Percentiles rank a stretch among this genome's conserved stretches.
Conservation (phyloP, 2,888 invertebrate genomes). For the Furcula furcula region DNA sequence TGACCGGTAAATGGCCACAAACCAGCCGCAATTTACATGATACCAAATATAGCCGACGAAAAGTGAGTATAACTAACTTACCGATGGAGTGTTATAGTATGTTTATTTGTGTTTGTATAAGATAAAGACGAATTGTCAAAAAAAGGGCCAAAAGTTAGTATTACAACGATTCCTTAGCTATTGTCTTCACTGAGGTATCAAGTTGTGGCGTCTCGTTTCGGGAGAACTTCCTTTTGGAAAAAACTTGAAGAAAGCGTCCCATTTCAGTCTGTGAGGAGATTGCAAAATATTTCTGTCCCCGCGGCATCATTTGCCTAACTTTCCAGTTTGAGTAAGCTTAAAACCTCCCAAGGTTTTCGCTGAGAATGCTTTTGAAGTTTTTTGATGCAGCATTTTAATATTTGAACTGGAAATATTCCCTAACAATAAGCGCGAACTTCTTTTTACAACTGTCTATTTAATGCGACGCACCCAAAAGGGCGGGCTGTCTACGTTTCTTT, state of each 20-base stretch:
- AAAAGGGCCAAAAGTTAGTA: slow-evolving; percentile 54
- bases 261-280: slow-evolving; percentile 60
- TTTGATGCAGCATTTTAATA: slow-evolving; percentile 51
- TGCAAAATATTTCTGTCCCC: slow-evolving; percentile 70
- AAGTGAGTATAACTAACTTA: too few species aligned
- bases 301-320: slow-evolving; percentile 74
- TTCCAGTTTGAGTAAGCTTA: slow-evolving; percentile 71
- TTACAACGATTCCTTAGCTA: slow-evolving; percentile 54
- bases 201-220: slow-evolving; percentile 40
- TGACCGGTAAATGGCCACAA: too few species aligned
- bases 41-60: too few species aligned
- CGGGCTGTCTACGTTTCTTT: slow-evolving; percentile 21
- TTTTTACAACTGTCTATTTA: slow-evolving; percentile 35
- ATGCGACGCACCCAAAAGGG: slow-evolving; percentile 22
- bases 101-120: too few species aligned
- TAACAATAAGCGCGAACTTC: slow-evolving; percentile 40
- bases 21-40: too few species aligned
- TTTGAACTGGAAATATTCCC: slow-evolving; percentile 40
- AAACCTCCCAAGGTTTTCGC: slow-evolving; percentile 59
- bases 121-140: too few species aligned
- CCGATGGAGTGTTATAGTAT: too few species aligned
- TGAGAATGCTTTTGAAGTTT: slow-evolving; percentile 46
- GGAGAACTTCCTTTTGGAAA: slow-evolving; percentile 55
- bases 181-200: slow-evolving; percentile 51
- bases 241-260: slow-evolving; percentile 59